Conservation (phyloP, 2,113 vertebrate species). For the Herpailurus yagouaroundi region DNA sequence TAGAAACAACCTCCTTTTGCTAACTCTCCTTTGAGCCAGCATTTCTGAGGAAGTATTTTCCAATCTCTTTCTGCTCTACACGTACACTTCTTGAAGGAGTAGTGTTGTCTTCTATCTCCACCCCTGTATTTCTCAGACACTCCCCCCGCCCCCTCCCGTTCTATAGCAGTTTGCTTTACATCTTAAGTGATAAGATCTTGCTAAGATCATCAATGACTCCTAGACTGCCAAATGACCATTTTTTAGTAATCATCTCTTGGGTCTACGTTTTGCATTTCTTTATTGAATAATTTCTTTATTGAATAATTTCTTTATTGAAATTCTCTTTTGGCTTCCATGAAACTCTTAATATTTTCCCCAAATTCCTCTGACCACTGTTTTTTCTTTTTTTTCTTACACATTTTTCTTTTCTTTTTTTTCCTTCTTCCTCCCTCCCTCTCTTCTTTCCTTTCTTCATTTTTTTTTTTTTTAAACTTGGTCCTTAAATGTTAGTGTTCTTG, state of each 20-base stretch:
- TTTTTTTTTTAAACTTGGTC: not conserved
- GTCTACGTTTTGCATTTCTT: not conserved
- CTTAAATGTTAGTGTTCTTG: not conserved
- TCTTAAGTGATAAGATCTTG: not conserved
- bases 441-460: not conserved
- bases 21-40: not conserved
- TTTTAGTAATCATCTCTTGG: not conserved
- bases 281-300: conserved; percentile 23
- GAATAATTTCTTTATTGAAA: conserved; percentile 48
- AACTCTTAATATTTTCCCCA: not conserved
- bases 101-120: not conserved
- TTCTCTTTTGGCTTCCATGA: not conserved
- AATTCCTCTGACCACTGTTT: not conserved
- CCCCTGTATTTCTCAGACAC: not conserved
- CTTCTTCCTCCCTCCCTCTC: not conserved
- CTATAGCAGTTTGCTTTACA: not conserved
- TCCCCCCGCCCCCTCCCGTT: not conserved
- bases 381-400: not conserved
- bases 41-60: not conserved
- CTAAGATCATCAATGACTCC: not conserved
- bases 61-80: not conserved
- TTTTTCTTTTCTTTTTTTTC: not conserved
- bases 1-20: not conserved
- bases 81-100: not conserved
- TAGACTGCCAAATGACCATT: not conserved